Evolutionary conservation across 2,797 vertebrate species (phyloP), one percentile per base, ranked within the genome.

Genomic region (Manis pentadactyla): DNA sequence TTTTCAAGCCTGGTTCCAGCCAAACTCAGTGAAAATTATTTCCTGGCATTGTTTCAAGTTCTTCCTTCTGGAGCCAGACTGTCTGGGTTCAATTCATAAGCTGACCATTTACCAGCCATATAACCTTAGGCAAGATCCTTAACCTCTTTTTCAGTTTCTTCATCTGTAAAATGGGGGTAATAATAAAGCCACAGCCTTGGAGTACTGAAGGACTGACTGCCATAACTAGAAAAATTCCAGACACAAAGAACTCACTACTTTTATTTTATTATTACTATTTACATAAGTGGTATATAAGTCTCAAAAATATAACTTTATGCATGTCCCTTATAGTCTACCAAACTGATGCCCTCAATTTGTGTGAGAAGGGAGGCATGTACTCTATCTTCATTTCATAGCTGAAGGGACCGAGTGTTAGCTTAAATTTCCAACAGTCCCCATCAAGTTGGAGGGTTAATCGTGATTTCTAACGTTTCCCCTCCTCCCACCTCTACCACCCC

Each of bases 21-120:
- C 95, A 92, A 89, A 89, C 25, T 93, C 86, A 78, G 82, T 97
- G 83, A 97, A 97, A 97, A 96, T 94, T 66, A 94, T 90, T 97
- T 92, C 53, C 81, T 96, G 94, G 96, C 91, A 49, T 90, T 74
- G 37, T 68, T 89, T 93, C 95, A 94, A 59, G 61, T 78, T 92
- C 92, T 88, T 97, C 83, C 53, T 88, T 89, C 73, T 84, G 94
- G 96, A 96, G 95, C 66, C 96, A 84, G 73, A 31, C 82, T 92
- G 95, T 94, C 96, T 97, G 96, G 66, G 59, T 95, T 87, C 75
- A 61, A 55, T 89, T 96, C 75, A 49, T 84, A 34, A 94, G 69
- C 0, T 87, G 95, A 94, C 83, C 88, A 82, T 55, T 95, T 83
- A 92, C 29, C 73, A 93, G 79, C 59, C 37, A 27, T 29, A 57